Evolutionary conservation across 53 echinoderm and acorn worm species (phyloP), one percentile per base, ranked within the genome.

Genomic region (Paracentrotus lividus): DNA sequence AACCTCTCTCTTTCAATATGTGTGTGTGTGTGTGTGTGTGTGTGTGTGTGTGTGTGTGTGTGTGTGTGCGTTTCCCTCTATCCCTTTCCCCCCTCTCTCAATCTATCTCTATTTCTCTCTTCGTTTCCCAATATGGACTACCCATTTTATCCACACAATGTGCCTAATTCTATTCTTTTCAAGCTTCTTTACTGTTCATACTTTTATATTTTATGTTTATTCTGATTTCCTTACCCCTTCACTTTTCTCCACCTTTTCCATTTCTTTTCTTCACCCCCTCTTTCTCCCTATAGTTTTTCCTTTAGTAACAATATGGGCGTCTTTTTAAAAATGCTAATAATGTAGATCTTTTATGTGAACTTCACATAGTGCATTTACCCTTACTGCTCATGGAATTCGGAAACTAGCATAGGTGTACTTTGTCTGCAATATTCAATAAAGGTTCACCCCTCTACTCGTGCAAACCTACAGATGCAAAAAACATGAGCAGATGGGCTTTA

Each of bases 391-490:
- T 10, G 72, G 72, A 72, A 72, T 40, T 72, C 72, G 72, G 72
- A 72, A 81, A 81, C 81, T 45, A n/a, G 81, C 81, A 47, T 18
- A 26, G 81, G 81, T 81, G 81, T 81, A 81, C 81, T 81, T 81
- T 81, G 47, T 81, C 45, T 13, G 47, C 81, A 81, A 81, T 81
- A 81, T 81, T 81, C 81, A 81, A 81, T 81, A 16, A 81, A 81
- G 47, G n/a, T 18, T 81, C 81, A 13, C 49, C 49, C 36, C 32
- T 40, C 72, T 9, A 72, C 38, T 36, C 72, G 16, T 32, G 20
- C 72, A 40, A 32, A 72, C 42, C 27, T 38, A 72, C 36, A 72
- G 72, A 72, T 72, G 72, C 72, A 72, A 72, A 72, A 72, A 72
- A 72, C 72, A 72, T 32, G 72, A 14, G 36, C 72, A 72, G 72